Evolutionary conservation across 2,113 vertebrate species (phyloP).

Genomic region (Vimba vimba): DNA sequence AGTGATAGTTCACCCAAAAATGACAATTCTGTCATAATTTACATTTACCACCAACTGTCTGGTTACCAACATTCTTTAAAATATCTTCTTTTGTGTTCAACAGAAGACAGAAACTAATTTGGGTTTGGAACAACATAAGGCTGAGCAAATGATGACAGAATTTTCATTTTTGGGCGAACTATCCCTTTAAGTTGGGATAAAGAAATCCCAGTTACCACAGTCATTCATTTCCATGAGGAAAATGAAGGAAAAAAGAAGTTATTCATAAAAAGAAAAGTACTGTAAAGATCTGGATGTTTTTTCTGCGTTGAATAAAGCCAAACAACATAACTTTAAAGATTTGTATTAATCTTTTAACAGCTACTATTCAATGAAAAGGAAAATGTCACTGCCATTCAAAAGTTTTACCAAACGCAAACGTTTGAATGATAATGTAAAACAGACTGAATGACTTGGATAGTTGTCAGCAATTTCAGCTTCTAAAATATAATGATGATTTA

Average conservation of each 20-base stretch:
- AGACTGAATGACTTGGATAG: not conserved
- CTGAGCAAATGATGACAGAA: no score
- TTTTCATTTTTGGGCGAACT: no score
- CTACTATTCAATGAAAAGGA: not conserved
- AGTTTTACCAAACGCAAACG: not conserved
- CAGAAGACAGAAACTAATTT: no score
- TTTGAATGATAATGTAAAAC: not conserved
- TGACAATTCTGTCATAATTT: no score
- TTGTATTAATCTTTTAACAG: not conserved
- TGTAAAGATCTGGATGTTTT: not conserved
- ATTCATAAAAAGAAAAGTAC: not conserved
- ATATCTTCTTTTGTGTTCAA: no score
- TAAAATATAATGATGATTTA: conserved; percentile 1
- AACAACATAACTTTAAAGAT: not conserved
- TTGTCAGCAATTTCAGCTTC: not conserved
- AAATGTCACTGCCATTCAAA: not conserved
- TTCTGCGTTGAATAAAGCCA: not conserved
- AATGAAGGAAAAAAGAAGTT: not conserved
- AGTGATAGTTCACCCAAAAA: no score
- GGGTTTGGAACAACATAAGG: no score
- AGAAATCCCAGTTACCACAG: not conserved
- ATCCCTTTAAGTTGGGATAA: not conserved
- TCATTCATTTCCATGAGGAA: not conserved
- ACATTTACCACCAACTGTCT: no score
- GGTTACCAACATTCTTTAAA: no score